Conservation (phyloP, 2,797 vertebrate genomes). For the Peromyscus nudipes region DNA sequence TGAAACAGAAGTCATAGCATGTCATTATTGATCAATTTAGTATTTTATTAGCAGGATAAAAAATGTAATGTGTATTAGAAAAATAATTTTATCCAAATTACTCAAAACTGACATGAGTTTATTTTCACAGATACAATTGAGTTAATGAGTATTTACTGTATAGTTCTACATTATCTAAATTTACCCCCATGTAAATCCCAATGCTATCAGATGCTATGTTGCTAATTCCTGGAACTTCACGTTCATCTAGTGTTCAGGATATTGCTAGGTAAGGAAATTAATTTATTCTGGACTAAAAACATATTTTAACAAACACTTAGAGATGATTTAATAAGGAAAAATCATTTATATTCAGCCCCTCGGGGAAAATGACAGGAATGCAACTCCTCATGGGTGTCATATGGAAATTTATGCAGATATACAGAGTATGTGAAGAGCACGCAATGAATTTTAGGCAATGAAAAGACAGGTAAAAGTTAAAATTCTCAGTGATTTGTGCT, state of each 20-base stretch:
- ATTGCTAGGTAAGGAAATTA: not conserved
- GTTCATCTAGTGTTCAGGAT: not conserved
- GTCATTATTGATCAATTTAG: not conserved
- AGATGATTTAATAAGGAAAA: constrained; percentile 67
- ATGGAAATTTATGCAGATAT: constrained; percentile 80
- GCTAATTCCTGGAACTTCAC: not conserved
- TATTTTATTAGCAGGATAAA: not conserved
- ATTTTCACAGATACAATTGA: not conserved
- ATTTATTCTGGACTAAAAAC: constrained; percentile 64
- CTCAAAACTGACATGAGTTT: not conserved
- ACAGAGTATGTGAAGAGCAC: not conserved
- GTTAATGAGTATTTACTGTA: not conserved
- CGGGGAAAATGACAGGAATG: not conserved
- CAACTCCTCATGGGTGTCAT: constrained; percentile 1
- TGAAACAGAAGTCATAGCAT: not conserved
- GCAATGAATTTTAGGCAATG: not conserved
- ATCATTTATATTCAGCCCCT: constrained; percentile 61
- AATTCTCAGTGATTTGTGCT: constrained; percentile 57
- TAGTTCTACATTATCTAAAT: not conserved
- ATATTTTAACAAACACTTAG: constrained; percentile 55
- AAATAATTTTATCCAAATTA: not conserved
- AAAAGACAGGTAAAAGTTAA: constrained; percentile 59
- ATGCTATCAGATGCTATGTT: not conserved
- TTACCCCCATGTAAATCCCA: not conserved
- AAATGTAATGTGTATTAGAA: not conserved